Conservation (phyloP, 23 tunicate species). For the Ciona savignyi region DNA sequence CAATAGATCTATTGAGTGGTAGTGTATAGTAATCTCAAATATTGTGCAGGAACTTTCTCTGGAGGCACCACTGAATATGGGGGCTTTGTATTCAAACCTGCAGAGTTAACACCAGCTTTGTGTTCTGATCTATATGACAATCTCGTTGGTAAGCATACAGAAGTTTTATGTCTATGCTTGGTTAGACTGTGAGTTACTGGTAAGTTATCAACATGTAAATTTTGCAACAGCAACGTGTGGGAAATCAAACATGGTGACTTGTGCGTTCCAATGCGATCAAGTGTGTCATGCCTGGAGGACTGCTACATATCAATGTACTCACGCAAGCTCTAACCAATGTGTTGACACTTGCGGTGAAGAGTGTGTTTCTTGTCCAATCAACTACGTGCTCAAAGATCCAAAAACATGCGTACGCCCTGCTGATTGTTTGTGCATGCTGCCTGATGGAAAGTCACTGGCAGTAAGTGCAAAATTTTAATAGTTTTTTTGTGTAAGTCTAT, state of each 20-base stretch:
- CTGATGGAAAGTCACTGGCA: slow-evolving; percentile 85
- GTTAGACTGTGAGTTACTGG: too few species aligned
- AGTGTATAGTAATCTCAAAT: too few species aligned
- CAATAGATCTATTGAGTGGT: too few species aligned
- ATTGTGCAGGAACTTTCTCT: slow-evolving; percentile 39
- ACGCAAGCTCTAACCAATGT: slow-evolving; percentile 48
- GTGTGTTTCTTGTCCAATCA: slow-evolving; percentile 77
- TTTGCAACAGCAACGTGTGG: slow-evolving; percentile 90
- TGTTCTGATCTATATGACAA: slow-evolving; percentile 75
- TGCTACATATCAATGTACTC: slow-evolving; percentile 82
- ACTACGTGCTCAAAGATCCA: slow-evolving; percentile 84
- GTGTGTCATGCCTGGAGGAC: slow-evolving; percentile 89
- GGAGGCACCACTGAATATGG: slow-evolving; percentile 80
- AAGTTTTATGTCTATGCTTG: too few species aligned
- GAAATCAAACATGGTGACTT: slow-evolving; percentile 62
- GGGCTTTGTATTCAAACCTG: slow-evolving; percentile 75
- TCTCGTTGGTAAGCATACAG: slow-evolving; percentile 51
- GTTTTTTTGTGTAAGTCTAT: neutral
- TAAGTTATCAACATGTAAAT: too few species aligned
- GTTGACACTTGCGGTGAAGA: slow-evolving; percentile 98
- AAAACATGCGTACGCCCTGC: slow-evolving; percentile 87
- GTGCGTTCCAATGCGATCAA: slow-evolving; percentile 85
- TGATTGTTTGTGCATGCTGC: slow-evolving; percentile 94
- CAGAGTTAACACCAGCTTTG: slow-evolving; percentile 82
- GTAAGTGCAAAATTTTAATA: slow-evolving; percentile 29